Base-by-base conservation (phyloP, 2,113 vertebrate species). In the Pteropus alecto region DNA sequence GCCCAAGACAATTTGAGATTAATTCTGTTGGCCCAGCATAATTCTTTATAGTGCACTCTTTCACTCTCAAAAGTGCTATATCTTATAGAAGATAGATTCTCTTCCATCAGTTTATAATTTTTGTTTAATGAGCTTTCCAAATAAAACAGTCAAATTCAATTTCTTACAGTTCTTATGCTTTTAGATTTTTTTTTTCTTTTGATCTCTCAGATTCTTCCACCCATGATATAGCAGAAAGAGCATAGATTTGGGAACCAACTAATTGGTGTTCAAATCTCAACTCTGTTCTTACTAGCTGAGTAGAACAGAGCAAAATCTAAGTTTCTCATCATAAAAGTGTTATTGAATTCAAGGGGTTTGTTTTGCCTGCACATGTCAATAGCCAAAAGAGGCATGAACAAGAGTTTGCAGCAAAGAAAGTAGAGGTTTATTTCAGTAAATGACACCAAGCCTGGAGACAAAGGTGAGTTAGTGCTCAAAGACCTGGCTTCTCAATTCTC, bases 121-220 rank as follows among this genome's bases (percentile, higher is more conserved):
- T 92, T 3, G 48, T 85, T 63, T 9, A 87, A 88, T 51, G 41
- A 58, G 67, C 4, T 6, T 70, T 51, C 18, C 12, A 63, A 89
- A 77, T 38, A 86, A 35, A 90, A 78, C 30, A 91, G 24, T 76
- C 76, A 67, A 76, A 46, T 71, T 70, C 30, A 48, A 4, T 89
- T 92, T 92, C 51, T 78, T 94, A 67, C 1, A 70, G 33, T 76
- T 61, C 12, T 46, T 2, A n/a, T 38, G n/a, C 0, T 70, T 88
- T 90, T 65, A 94, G 33, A 94, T 79, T 81, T 78, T 81, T 78
- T 79, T 83, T 74, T 95, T 91, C 14, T 60, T 35, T 92, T 87
- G 15, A 8, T 90, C 63, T 90, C 67, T 95, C 15, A 56, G 14
- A 60, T 71, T 83, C 28, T 84, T 54, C 7, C 5, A 79, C 13